Conservation (phyloP, 2,888 invertebrate species). For the Anarsia innoxiella region DNA sequence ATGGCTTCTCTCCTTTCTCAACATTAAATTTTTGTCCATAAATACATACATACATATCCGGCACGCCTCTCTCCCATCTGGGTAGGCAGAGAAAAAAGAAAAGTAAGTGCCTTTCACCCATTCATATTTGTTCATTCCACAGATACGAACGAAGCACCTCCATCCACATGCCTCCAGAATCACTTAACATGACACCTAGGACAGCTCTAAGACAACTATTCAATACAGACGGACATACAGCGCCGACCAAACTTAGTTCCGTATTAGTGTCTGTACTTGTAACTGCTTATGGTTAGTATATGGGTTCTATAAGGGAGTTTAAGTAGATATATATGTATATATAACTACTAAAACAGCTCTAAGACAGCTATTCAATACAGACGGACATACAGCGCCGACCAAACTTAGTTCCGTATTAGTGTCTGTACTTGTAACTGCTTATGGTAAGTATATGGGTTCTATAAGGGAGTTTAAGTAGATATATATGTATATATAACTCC, state of each 20-base stretch:
- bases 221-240: conserved; percentile 43
- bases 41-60: too few species aligned
- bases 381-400: conserved; percentile 47
- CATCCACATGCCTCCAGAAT: conserved; percentile 30
- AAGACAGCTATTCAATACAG: conserved; percentile 61
- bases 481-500: conserved; percentile 24
- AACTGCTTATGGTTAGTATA: conserved; percentile 63
- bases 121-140: not conserved
- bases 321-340: too few species aligned
- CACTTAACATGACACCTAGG: conserved; percentile 26
- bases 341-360: conserved; percentile 30
- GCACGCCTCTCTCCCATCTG: too few species aligned
- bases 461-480: too few species aligned
- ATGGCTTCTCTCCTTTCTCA: too few species aligned
- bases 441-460: conserved; percentile 46
- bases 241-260: conserved; percentile 64
- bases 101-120: too few species aligned
- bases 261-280: conserved; percentile 60
- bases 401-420: conserved; percentile 61
- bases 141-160: conserved; percentile 50
- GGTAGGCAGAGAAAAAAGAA: too few species aligned
- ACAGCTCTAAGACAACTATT: conserved; percentile 50
- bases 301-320: not conserved
- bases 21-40: too few species aligned
- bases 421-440: conserved; percentile 58